Conservation (phyloP, 2,888 invertebrate genomes). For the Halictus ligatus region DNA sequence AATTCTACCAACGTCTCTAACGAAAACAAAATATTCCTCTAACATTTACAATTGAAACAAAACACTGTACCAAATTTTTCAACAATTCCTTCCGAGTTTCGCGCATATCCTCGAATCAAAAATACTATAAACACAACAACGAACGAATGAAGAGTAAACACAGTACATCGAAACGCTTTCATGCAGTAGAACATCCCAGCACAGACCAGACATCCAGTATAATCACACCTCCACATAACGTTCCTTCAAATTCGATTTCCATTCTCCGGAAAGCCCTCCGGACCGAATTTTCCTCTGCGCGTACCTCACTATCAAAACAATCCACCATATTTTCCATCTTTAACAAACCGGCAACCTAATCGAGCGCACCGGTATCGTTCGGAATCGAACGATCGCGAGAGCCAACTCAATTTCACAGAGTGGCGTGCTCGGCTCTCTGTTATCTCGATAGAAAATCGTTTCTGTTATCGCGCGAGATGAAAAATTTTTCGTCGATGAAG, state of each 20-base stretch:
- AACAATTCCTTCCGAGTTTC: background rate
- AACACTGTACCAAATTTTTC: background rate
- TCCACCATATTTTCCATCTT: background rate
- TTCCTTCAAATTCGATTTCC: background rate
- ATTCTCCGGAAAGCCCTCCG: background rate
- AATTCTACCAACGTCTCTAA: background rate
- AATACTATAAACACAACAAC: background rate
- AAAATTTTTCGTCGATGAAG: background rate
- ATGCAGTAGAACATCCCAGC: background rate
- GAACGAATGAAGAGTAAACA: background rate
- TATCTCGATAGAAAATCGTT: constrained; percentile 10
- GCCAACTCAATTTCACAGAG: constrained; percentile 8
- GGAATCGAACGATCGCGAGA: background rate
- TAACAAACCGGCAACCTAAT: background rate
- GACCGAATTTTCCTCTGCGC: background rate
- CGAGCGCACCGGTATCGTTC: background rate
- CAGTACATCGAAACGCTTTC: background rate
- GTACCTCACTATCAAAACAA: background rate
- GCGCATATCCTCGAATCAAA: background rate
- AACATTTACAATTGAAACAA: background rate
- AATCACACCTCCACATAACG: background rate
- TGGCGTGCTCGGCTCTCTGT: background rate
- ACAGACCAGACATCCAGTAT: background rate
- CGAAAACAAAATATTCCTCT: background rate
- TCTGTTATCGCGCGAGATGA: constrained; percentile 19